A percentile compares a stretch with the other conserved stretches of the same genome.
Evolutionary conservation across 2,888 invertebrate genomes (phyloP).

Genomic region (Rhimphoctona megacephalus): DNA sequence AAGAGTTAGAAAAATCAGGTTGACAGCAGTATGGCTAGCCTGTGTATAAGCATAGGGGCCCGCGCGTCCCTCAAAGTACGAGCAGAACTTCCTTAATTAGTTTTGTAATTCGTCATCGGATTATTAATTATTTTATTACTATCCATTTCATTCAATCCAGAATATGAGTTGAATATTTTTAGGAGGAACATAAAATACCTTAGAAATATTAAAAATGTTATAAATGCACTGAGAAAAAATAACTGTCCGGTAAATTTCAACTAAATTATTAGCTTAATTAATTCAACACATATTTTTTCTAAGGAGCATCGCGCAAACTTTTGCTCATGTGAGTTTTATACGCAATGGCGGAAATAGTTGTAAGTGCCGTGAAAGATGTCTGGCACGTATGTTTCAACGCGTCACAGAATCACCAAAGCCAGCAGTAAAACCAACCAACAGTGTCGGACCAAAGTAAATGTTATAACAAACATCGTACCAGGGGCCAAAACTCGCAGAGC

Average conservation of each 20-base stretch:
- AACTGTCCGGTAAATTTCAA: neutral
- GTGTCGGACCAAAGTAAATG: constrained; percentile 83
- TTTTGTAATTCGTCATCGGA: neutral
- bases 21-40: no score
- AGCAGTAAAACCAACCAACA: constrained; percentile 79
- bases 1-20: no score
- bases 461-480: constrained; percentile 82
- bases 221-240: neutral
- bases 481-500: constrained; percentile 72
- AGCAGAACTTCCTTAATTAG: no score
- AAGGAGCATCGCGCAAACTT: neutral
- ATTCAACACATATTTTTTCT: neutral
- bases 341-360: constrained; percentile 73
- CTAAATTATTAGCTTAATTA: neutral
- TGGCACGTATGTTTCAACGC: constrained; percentile 81
- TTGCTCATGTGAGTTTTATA: constrained; percentile 71
- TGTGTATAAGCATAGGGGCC: no score
- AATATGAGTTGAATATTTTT: neutral
- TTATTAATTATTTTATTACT: neutral
- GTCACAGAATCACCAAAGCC: constrained; percentile 55
- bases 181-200: neutral
- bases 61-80: no score
- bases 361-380: constrained; percentile 77
- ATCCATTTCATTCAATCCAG: neutral
- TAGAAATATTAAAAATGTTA: neutral